phyloP scores from a whole-genome alignment of 64 coral and sea anemone species.

The Stichodactyla helianthus region DNA sequence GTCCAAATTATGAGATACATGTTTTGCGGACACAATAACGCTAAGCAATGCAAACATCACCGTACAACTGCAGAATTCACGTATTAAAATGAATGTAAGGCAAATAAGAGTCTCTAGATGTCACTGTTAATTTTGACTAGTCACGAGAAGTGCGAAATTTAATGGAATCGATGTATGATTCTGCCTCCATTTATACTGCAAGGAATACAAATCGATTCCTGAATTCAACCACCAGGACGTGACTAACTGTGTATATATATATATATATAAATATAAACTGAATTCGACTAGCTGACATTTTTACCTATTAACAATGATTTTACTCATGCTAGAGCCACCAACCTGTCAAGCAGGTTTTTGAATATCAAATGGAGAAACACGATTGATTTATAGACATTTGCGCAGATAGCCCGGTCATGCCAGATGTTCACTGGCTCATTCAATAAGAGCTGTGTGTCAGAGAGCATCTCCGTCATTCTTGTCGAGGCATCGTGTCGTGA shows the following conservation, averaged over 20 bases:
- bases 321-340: neutral
- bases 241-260: no score
- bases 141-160: neutral
- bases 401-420: conserved; percentile 9
- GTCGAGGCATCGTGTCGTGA: neutral
- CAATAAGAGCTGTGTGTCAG: conserved; percentile 5
- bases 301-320: neutral
- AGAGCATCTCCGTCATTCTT: conserved; percentile 5
- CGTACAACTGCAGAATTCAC: neutral
- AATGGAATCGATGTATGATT: neutral
- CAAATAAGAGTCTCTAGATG: neutral
- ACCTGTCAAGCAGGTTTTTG: conserved; percentile 25
- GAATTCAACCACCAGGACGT: no score
- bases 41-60: neutral
- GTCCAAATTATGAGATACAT: neutral
- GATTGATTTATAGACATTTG: conserved; percentile 57
- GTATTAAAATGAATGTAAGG: conserved; percentile 6
- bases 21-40: neutral
- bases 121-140: conserved; percentile 18
- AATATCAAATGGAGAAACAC: conserved; percentile 48
- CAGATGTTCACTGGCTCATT: conserved; percentile 24
- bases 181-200: neutral
- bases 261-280: no score
- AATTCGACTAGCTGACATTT: neutral
- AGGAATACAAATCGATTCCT: neutral